A percentile compares a stretch with the other conserved stretches of the same genome.
Evolutionary conservation across 1,140 invertebrate genomes (phyloP).

Genomic region (Neotoxoptera formosana): DNA sequence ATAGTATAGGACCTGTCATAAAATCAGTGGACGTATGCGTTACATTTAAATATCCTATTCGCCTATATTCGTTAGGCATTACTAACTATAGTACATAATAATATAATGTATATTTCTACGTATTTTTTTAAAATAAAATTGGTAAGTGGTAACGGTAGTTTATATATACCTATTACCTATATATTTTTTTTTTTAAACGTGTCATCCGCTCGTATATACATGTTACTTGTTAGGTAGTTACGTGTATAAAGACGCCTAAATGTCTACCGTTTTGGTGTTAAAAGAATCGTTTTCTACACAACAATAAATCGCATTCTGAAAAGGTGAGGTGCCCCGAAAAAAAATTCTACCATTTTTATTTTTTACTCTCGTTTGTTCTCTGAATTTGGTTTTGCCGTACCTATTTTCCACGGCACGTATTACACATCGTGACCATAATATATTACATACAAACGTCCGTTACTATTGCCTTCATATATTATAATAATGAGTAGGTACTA

Average conservation of each 20-base stretch:
- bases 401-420: background rate
- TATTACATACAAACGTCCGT: background rate
- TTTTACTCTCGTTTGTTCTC: background rate
- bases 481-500: constrained; percentile 5
- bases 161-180: background rate
- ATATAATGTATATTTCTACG: background rate
- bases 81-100: no score
- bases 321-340: background rate
- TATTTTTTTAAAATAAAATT: background rate
- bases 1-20: background rate
- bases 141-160: background rate
- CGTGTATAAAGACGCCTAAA: background rate
- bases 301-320: background rate
- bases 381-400: background rate
- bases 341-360: background rate
- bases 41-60: no score
- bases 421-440: background rate
- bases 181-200: background rate
- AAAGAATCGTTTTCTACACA: background rate
- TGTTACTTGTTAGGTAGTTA: background rate
- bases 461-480: background rate
- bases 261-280: background rate
- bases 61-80: no score
- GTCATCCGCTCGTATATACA: background rate
- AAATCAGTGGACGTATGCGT: no score